Evolutionary conservation across 2,888 invertebrate genomes (phyloP).

Genomic region (Lutraria lutraria): DNA sequence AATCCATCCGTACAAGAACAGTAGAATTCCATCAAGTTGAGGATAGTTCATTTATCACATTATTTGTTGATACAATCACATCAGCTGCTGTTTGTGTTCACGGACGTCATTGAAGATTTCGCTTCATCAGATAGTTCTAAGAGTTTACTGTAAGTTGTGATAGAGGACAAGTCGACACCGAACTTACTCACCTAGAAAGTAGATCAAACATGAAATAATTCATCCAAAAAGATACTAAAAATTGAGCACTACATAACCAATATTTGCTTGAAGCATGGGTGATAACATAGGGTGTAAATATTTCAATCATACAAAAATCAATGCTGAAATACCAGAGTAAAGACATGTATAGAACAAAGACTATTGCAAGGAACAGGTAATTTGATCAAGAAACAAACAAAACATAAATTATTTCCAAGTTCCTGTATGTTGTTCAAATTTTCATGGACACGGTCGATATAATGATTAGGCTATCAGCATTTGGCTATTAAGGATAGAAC

Average conservation of each 20-base stretch:
- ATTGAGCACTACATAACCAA: background rate
- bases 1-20: too few relatives aligned
- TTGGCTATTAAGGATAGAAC: too few relatives aligned
- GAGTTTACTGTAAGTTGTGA: slow-evolving; percentile 76
- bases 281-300: background rate
- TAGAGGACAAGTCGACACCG: slow-evolving; percentile 68
- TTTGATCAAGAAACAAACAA: too few relatives aligned
- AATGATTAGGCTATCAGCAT: too few relatives aligned
- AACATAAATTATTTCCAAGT: too few relatives aligned
- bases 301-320: too few relatives aligned
- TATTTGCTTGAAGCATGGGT: background rate
- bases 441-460: too few relatives aligned
- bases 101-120: slow-evolving; percentile 77
- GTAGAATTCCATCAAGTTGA: background rate
- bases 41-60: background rate
- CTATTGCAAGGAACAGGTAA: too few relatives aligned
- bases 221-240: background rate
- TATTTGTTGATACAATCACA: background rate
- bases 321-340: too few relatives aligned
- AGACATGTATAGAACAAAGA: too few relatives aligned
- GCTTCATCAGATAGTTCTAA: slow-evolving; percentile 77
- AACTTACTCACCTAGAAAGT: slow-evolving; percentile 74
- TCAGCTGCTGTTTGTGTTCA: slow-evolving; percentile 27
- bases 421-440: too few relatives aligned
- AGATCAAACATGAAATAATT: background rate